Conservation (phyloP, 2,888 invertebrate species). For the Liodrosophila aerea region DNA sequence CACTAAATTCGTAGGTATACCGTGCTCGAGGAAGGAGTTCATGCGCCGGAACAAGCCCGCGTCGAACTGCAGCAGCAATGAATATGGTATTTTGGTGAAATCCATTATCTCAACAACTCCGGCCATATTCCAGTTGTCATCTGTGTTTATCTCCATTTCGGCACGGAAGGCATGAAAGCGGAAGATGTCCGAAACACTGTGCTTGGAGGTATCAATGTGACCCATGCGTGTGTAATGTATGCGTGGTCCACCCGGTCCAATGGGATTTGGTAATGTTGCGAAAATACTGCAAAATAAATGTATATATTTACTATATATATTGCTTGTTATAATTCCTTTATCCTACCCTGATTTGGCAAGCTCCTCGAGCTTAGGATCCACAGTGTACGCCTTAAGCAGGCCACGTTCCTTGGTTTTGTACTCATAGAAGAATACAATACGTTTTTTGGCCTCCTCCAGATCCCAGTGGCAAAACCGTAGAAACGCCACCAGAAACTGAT, state of each 20-base stretch:
- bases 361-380: slow-evolving; percentile 74
- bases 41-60: slow-evolving; percentile 72
- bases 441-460: slow-evolving; percentile 84
- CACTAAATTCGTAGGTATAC: slow-evolving; percentile 73
- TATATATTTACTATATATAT: not conserved
- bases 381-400: slow-evolving; percentile 82
- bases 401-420: slow-evolving; percentile 82
- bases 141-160: slow-evolving; percentile 80
- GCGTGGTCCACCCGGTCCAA: slow-evolving; percentile 83
- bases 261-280: slow-evolving; percentile 74
- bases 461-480: slow-evolving; percentile 84
- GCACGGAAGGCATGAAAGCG: slow-evolving; percentile 76
- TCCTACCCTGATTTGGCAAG: slow-evolving; percentile 76
- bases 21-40: slow-evolving; percentile 75
- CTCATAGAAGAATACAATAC: slow-evolving; percentile 85
- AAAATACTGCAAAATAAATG: slow-evolving; percentile 62
- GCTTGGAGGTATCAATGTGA: slow-evolving; percentile 72
- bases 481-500: slow-evolving; percentile 84
- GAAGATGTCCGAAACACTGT: slow-evolving; percentile 72
- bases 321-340: too few species aligned
- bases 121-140: slow-evolving; percentile 85
- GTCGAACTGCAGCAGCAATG: slow-evolving; percentile 74
- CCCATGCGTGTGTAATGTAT: slow-evolving; percentile 84
- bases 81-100: slow-evolving; percentile 81
- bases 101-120: slow-evolving; percentile 85